phyloP scores from a whole-genome alignment of 1,140 invertebrate species.

The Heliconius hermathena region DNA sequence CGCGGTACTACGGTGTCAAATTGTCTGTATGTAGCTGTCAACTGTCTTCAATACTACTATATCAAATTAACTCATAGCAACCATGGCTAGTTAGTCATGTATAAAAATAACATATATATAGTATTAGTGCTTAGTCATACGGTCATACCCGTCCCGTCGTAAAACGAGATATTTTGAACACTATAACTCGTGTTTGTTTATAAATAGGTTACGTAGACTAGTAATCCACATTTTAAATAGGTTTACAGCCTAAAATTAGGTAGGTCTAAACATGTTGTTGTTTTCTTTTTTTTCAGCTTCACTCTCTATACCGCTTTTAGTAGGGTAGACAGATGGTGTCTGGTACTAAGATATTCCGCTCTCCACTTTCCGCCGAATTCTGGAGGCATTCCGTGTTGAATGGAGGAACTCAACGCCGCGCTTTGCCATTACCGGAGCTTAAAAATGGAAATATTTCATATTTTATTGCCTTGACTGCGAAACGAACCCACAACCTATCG shows the following conservation, averaged over 20 bases:
- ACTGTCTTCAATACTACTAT: background rate
- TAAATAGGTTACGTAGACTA: slow-evolving; percentile 34
- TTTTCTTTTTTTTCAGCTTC: background rate
- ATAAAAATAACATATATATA: slow-evolving; percentile 15
- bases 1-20: background rate
- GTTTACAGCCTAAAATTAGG: slow-evolving; percentile 3
- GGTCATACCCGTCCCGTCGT: slow-evolving; percentile 18
- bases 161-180: slow-evolving; percentile 39
- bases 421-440: too few relatives aligned
- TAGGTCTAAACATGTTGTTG: background rate
- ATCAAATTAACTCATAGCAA: background rate
- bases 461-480: too few relatives aligned
- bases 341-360: too few relatives aligned
- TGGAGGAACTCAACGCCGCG: too few relatives aligned
- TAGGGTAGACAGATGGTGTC: too few relatives aligned
- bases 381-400: too few relatives aligned
- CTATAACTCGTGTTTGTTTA: slow-evolving; percentile 37
- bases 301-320: too few relatives aligned
- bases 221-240: slow-evolving; percentile 34
- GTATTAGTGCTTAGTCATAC: background rate
- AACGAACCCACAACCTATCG: too few relatives aligned
- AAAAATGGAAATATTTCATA: too few relatives aligned
- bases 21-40: background rate
- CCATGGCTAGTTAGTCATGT: slow-evolving; percentile 1
- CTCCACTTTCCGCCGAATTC: too few relatives aligned